A percentile compares a stretch with the other conserved stretches of the same genome.
These are phyloP conservation scores for sheep (Ovis aries) DNA, from an alignment of 2,113 vertebrate species.

Conservation along the genomic window ARS-UI_Ramb_v3.0 NC_056075.1:50267501-50268000, in stretches of 20 bases:
- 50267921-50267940: fast-evolving
- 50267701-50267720: fast-evolving
- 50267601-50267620: fast-evolving
- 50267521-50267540: neutral
- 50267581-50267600: neutral
- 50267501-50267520: neutral
- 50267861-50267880: fast-evolving
- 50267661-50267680: fast-evolving
- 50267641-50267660: neutral
- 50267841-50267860: fast-evolving
- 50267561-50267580: neutral
- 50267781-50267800: neutral
- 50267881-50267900: neutral
- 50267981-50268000: neutral
- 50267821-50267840: fast-evolving
- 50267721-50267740: fast-evolving
- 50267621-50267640: fast-evolving
- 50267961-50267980: neutral
- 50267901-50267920: neutral
- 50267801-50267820: neutral
- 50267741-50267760: neutral
- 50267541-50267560: neutral
- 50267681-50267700: fast-evolving
- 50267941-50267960: fast-evolving
- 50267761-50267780: fast-evolving